Evolutionary conservation across 2,797 vertebrate genomes (phyloP), one percentile per base, ranked within the genome.

Genomic region (Momotus momota): DNA sequence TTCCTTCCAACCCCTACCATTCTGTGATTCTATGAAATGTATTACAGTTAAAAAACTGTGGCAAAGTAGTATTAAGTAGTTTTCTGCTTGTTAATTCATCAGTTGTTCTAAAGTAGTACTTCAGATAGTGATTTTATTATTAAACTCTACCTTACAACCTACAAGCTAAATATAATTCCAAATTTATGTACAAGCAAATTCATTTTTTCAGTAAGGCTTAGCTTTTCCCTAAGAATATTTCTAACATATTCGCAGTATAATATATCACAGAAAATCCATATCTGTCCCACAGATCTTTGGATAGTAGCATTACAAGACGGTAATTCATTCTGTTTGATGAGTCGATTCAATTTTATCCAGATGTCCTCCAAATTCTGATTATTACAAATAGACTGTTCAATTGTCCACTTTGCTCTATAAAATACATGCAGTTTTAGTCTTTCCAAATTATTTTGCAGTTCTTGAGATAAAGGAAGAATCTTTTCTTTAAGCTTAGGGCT

Each of bases 231-330:
- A 92, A 99, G 98, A 88, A 98, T 92, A 48, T 92, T 97, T 25
- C 99, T 99, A 60, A 99, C 97, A 90, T 98, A 97, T 98, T 99
- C 99, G n/a, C 98, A 98, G 94, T 98, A 97, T 14, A 98, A 88
- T 38, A 99, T 88, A 92, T 99, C 99, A 93, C 99, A 99, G 98
- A 99, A 99, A 67, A 99, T 97, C 99, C 99, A 99, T 97, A 99
- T 98, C 96, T 99, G 98, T 14, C 88, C 94, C 62, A 97, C 89
- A 86, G 98, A 98, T 95, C 99, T 98, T 94, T 98, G 99, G 93
- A 99, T 98, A 95, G 98, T 99, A 86, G 99, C 99, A 89, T 99
- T 99, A 87, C 99, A 99, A 49, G 98, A 98, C 2, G 99, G 99
- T 92, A 99, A 97, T 51, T 97, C 94, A 92, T 96, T 94, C 43